Base-by-base conservation (phyloP, 2,113 vertebrate species). In the Forbesichthys agassizii region DNA sequence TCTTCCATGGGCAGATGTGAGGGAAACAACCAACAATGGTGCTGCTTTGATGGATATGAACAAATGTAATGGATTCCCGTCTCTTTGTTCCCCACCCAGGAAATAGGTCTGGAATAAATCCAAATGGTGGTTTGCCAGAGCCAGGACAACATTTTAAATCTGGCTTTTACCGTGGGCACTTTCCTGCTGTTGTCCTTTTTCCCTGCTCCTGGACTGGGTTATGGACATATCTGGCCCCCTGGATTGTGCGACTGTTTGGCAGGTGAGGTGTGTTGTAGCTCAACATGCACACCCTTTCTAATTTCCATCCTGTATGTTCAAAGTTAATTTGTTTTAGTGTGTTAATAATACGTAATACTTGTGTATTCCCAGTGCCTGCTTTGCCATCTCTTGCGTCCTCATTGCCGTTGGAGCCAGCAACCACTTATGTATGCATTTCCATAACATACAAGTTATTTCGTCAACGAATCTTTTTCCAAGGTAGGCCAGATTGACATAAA, bases 131-230 rank as follows among this genome's bases (percentile, higher is more conserved):
- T 95, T 85, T 99, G 98, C 89, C 94, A 96, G 0, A 95, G 95
- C 71, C 97, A 99, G 90, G 97, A 99, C 0, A 96, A 98, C 81
- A 98, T 96, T 95, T 89, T 99, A 36, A 98, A 99, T 86, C 75
- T 99, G 90, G 98, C 98, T 53, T 99, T 99, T 91, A 99, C 98
- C 0, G 89, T 99, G 0, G 98, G 98, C 75, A 98, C 97, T 84
- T 99, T 99, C 90, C 91, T 99, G 84, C 93, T 99, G 72, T 98
- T 96, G 0, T 96, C 98, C 51, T 99, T 99, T 99, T 90, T 97
- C 96, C 0, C 89, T 99, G 74, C 98, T 97, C 14, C 83, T 99
- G 81, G 98, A 97, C 49, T 98, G 99, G n/a, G 94, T 99, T 90
- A 99, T 99, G 98, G 98, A 99, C 88, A 98, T 98, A 77, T 99